These are phyloP conservation scores for Coelopa pilipes DNA, from an alignment of 2,888 invertebrate genomes.

Conservation along the genomic window DNA sequence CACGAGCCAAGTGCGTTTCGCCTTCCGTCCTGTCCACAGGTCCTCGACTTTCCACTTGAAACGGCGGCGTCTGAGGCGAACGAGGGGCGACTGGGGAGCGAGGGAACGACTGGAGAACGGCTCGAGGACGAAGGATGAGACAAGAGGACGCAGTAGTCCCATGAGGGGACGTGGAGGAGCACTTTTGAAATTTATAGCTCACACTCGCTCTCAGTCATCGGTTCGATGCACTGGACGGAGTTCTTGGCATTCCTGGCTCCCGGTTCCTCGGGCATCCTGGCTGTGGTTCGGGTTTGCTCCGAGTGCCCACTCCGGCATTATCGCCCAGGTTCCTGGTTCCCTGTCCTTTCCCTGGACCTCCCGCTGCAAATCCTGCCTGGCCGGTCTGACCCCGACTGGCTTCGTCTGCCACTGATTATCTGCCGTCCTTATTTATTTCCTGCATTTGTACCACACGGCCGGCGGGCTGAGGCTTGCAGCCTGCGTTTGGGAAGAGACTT, in stretches of 20 bases:
- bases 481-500: no score
- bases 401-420: constrained; percentile 1
- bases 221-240: constrained; percentile 1
- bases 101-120: background rate
- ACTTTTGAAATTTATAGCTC: constrained; percentile 46
- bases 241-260: no score
- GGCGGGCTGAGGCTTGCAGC: no score
- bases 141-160: background rate
- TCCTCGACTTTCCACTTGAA: background rate
- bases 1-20: no score
- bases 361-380: no score
- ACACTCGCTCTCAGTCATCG: constrained; percentile 42
- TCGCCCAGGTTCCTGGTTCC: no score
- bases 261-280: no score
- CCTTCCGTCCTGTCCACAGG: constrained; percentile 5
- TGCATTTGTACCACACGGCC: background rate
- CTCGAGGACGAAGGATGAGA: constrained; percentile 27
- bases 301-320: no score
- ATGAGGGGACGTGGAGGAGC: constrained; percentile 26
- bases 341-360: no score
- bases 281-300: no score
- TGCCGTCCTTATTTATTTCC: background rate
- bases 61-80: background rate
- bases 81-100: constrained; percentile 21
- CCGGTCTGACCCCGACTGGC: background rate